A percentile compares a stretch with the other conserved stretches of the same genome.
These are phyloP conservation scores for Collichthys lucidus DNA, from an alignment of 2,113 vertebrate genomes.

Conservation along the genomic window DNA sequence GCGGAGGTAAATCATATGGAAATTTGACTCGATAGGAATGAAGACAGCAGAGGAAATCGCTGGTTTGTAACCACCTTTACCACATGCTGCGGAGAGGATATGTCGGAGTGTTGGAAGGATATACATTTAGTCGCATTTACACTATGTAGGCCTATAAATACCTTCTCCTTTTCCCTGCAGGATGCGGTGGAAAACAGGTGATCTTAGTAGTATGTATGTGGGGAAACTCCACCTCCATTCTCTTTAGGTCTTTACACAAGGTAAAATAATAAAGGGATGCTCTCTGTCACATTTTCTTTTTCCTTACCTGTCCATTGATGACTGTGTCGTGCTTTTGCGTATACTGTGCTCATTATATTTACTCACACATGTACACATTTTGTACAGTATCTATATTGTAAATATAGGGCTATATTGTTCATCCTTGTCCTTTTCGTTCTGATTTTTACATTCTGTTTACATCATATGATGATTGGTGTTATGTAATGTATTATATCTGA, in stretches of 20 bases:
- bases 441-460: background rate
- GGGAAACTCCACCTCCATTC: background rate
- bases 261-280: background rate
- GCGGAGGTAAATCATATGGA: background rate
- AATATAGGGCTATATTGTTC: too few relatives aligned
- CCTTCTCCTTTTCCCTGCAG: conserved; percentile 54
- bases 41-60: background rate
- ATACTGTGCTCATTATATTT: background rate
- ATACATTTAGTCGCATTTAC: conserved; percentile 72
- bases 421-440: background rate
- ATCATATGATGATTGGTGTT: background rate
- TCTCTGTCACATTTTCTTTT: background rate
- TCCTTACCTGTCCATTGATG: background rate
- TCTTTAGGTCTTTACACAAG: background rate
- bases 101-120: conserved; percentile 58
- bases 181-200: conserved; percentile 53
- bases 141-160: conserved; percentile 62
- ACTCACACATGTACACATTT: background rate
- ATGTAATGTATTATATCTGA: background rate
- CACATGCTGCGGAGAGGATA: conserved; percentile 23
- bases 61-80: conserved; percentile 21
- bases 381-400: background rate
- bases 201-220: conserved; percentile 4
- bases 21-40: background rate
- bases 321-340: background rate